phyloP scores from a whole-genome alignment of 1,140 invertebrate genomes.

The Coelopa frigida region DNA sequence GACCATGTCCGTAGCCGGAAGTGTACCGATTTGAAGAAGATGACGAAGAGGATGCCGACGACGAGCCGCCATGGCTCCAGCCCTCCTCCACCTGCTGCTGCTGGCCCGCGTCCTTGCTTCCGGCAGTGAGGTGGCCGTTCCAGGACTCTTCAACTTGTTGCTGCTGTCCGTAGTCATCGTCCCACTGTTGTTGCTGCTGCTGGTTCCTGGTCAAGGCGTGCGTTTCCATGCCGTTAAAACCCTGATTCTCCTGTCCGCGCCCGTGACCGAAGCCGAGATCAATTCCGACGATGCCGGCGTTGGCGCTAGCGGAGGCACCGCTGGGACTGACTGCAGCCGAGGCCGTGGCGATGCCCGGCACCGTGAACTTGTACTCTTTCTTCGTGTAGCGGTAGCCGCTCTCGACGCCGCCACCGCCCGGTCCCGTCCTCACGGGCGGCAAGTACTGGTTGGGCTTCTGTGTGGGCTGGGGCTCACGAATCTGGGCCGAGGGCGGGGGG shows the following conservation, averaged over 20 bases:
- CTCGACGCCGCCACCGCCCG: slow-evolving; percentile 1
- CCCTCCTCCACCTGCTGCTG: slow-evolving; percentile 5
- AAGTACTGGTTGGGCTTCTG: too few relatives aligned
- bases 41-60: too few relatives aligned
- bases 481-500: slow-evolving; percentile 5
- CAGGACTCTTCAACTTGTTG: slow-evolving; percentile 22
- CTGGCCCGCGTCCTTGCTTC: slow-evolving; percentile 5
- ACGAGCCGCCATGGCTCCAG: too few relatives aligned
- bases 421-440: too few relatives aligned
- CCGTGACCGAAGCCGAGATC: too few relatives aligned
- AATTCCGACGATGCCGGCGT: slow-evolving; percentile 2
- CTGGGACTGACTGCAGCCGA: slow-evolving; percentile 19
- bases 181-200: slow-evolving; percentile 10
- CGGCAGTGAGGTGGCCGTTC: slow-evolving; percentile 17
- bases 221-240: slow-evolving; percentile 23
- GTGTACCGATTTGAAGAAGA: too few relatives aligned
- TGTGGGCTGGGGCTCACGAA: too few relatives aligned
- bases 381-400: slow-evolving; percentile 27
- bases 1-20: too few relatives aligned
- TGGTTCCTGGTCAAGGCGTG: slow-evolving; percentile 9
- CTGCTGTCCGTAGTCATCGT: slow-evolving; percentile 18
- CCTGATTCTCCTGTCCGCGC: too few relatives aligned
- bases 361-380: slow-evolving; percentile 28
- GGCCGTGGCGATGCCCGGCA: slow-evolving; percentile 22
- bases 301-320: slow-evolving; percentile 21